Evolutionary conservation across 2,113 vertebrate species (phyloP), one percentile per base, ranked within the genome.

Genomic region (Macroglossus sobrinus): DNA sequence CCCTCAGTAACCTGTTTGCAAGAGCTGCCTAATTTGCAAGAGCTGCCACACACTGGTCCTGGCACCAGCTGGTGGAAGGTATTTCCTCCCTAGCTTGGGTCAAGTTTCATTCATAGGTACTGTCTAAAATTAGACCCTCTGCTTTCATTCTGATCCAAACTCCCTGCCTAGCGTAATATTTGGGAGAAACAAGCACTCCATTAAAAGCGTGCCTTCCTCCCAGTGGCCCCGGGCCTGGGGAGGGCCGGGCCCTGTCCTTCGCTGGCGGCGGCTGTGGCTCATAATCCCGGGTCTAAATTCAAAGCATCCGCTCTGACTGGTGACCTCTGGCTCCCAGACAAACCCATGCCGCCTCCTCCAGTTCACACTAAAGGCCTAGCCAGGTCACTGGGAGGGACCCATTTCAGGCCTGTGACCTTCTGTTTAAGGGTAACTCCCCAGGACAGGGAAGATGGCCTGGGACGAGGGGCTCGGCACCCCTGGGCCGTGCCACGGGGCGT

Each of bases 71-170:
- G 79, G 95, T 90, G 97, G 98, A 98, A 98, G 98, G 98, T 95
- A 98, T 98, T 98, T 99, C 98, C 98, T 98, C 98, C 97, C 97
- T 59, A 95, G 98, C 95, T 95, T 22, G 95, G 97, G 98, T 99
- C 98, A 98, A 98, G 97, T 98, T 99, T 99, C 98, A 99, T 98
- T 99, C 98, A 98, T 99, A 98, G 98, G 98, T 99, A 98, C 97
- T 64, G 93, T 97, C 98, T 99, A 99, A 98, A 99, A 98, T 98
- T 98, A 99, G 98, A 97, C 96, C 96, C 94, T 96, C 94, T 61
- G 96, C 98, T 99, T 98, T 98, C 97, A 99, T 98, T 98, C 91
- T 93, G 91, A 66, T 98, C 98, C 98, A 98, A 98, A 96, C 89
- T 97, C 97, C 98, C 97, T 97, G 98, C 98, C 98, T 95, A 98